These are phyloP conservation scores for Struthidea cinerea DNA, from an alignment of 2,113 vertebrate genomes.

Conservation along the genomic window DNA sequence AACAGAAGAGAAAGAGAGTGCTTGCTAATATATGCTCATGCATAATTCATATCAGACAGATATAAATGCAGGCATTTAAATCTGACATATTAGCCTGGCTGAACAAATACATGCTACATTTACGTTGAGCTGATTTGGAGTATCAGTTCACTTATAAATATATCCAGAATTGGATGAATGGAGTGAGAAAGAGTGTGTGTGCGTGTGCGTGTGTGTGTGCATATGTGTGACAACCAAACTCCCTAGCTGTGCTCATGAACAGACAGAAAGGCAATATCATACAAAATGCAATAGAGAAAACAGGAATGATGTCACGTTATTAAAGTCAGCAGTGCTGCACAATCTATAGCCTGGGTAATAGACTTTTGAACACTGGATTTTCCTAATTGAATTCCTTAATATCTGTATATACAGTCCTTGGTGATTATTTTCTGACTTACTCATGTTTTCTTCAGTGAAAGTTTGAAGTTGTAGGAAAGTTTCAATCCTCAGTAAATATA, in stretches of 20 bases:
- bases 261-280: background rate
- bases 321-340: background rate
- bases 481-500: background rate
- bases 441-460: background rate
- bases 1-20: background rate
- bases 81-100: background rate
- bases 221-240: background rate
- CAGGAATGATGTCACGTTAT: background rate
- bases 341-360: background rate
- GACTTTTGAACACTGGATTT: background rate
- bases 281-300: background rate
- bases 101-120: background rate
- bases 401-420: background rate
- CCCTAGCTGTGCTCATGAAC: background rate
- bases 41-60: constrained; percentile 28
- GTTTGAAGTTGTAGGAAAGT: background rate
- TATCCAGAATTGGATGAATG: background rate
- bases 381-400: background rate
- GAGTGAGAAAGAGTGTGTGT: background rate
- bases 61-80: constrained; percentile 15
- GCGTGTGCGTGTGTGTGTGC: background rate
- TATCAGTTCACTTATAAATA: background rate
- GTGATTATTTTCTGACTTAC: background rate
- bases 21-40: background rate
- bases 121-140: background rate